Evolutionary conservation across 1,140 invertebrate species (phyloP).

Genomic region (Macrostomum lignano): DNA sequence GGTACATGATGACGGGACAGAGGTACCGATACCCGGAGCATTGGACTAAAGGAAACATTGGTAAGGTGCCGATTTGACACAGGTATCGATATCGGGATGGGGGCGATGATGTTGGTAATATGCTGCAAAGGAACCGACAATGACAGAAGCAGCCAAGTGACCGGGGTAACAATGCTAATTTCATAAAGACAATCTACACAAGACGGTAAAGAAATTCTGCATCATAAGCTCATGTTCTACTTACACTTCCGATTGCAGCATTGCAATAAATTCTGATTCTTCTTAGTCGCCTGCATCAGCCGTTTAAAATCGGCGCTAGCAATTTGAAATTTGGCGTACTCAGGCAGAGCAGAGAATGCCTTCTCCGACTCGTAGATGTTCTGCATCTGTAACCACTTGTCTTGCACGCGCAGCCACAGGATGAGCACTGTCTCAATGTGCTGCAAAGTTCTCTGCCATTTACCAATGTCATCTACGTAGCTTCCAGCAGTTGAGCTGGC

Average conservation of each 20-base stretch:
- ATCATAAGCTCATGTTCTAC: slow-evolving; percentile 5
- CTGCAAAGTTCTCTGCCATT: slow-evolving; percentile 25
- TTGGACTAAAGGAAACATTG: no score
- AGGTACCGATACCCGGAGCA: no score
- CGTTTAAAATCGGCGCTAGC: slow-evolving; percentile 20
- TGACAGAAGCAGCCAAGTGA: no score
- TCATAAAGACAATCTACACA: no score
- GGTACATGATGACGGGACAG: no score
- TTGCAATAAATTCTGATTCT: slow-evolving; percentile 26
- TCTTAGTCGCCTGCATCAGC: slow-evolving; percentile 24
- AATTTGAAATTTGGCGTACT: slow-evolving; percentile 18
- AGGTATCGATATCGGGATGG: no score
- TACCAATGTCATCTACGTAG: slow-evolving; percentile 25
- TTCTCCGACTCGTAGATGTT: slow-evolving; percentile 15
- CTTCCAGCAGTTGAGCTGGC: slow-evolving; percentile 21
- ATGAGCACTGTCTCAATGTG: slow-evolving; percentile 23
- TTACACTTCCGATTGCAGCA: slow-evolving; percentile 26
- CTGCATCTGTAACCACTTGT: slow-evolving; percentile 23
- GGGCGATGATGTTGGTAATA: no score
- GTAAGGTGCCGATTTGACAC: no score
- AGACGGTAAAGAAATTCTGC: no score
- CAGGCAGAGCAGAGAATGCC: no score
- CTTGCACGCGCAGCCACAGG: slow-evolving; percentile 23
- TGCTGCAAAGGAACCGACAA: no score
- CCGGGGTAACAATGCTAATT: no score